Base-by-base conservation (phyloP, 2,113 vertebrate species). In the Fulica atra region DNA sequence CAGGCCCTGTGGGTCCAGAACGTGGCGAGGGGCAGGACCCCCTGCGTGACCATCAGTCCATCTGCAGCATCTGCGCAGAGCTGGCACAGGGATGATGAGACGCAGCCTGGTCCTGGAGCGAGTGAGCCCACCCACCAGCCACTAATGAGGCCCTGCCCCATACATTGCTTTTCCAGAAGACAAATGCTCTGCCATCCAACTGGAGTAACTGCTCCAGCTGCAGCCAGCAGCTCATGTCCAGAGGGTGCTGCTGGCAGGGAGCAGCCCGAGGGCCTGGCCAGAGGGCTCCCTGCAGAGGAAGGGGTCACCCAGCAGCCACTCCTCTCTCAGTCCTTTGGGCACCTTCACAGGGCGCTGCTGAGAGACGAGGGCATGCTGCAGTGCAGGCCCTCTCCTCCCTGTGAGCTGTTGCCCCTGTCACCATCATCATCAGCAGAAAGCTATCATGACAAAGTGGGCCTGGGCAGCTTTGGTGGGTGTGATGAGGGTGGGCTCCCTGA, bases 11-110 rank as follows among this genome's bases (percentile, higher is more conserved):
- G 3, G 68, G 50, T 20, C 86, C 36, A 17, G 36, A 57, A 3
- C 38, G 23, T 0, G 0, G 56, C 0, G 3, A 66, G 60, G 48
- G 40, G n/a, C 69, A 92, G 73, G 79, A 25, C n/a, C n/a, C 86
- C 23, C 46, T n/a, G 61, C 4, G 15, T 13, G 23, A 17, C 79
- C 3, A 0, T 8, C 78, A 68, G 44, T 25, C 46, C 12, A 4
- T 25, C 65, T 59, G 86, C 50, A 78, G 86, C 50, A 29, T 78
- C 65, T 70, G 48, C 33, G 48, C 2, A 2, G 36, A 69, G 87
- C 83, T 88, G 65, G 83, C 87, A 57, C 19, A 6, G 65, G 56
- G 70, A 88, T 35, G 36, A 13, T 1, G 18, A 59, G 73, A 25
- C 15, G 69, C 89, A 70, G 83, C 56, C 71, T 65, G 87, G 40